Conservation (phyloP, 2,797 vertebrate species). For the Poecile montanus region DNA sequence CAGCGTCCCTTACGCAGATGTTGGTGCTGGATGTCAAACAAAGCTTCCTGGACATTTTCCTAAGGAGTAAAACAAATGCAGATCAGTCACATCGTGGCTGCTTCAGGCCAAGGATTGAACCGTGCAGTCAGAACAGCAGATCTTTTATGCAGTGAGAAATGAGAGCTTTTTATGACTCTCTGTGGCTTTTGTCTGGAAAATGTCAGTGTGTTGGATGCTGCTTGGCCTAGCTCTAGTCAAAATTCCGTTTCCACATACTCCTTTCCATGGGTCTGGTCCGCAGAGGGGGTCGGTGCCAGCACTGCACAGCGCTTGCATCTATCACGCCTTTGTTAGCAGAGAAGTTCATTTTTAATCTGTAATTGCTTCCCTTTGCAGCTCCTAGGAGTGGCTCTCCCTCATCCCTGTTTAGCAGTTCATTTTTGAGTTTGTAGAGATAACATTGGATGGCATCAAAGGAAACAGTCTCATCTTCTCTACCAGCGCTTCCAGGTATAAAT, state of each 20-base stretch:
- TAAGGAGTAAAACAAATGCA: neutral
- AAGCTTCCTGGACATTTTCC: neutral
- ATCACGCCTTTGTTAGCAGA: neutral
- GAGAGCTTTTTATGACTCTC: neutral
- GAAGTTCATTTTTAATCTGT: neutral
- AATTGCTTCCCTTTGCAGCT: neutral
- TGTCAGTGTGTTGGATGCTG: neutral
- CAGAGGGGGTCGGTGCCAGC: neutral
- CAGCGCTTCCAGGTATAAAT: neutral
- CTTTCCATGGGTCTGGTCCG: neutral
- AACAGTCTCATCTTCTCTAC: neutral
- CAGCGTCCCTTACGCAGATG: fast-evolving
- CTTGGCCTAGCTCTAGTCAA: neutral
- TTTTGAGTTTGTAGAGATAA: neutral
- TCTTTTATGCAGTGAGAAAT: neutral
- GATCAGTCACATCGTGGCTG: neutral
- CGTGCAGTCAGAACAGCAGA: neutral
- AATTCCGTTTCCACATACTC: neutral
- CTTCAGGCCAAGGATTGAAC: neutral
- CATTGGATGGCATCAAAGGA: neutral
- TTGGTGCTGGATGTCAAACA: neutral
- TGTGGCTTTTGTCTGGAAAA: slow-evolving; percentile 13
- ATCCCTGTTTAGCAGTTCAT: neutral
- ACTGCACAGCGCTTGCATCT: neutral
- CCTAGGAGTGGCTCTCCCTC: neutral